Evolutionary conservation across 1,140 invertebrate genomes (phyloP).

Genomic region (Drosophila leontia): DNA sequence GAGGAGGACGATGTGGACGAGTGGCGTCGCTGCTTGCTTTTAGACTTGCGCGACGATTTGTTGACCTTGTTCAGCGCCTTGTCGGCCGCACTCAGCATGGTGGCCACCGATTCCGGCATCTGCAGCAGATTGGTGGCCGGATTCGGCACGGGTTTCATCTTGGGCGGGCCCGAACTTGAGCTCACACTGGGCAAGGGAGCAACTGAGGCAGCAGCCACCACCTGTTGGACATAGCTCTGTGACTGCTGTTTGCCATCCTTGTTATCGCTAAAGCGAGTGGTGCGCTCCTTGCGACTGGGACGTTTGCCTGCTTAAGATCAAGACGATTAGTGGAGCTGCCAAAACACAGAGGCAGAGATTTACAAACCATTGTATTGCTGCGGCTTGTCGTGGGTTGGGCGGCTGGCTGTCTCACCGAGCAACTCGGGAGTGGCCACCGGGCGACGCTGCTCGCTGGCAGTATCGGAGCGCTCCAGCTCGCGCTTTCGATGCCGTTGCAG

Average conservation of each 20-base stretch:
- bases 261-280: slow-evolving; percentile 81
- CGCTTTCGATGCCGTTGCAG: slow-evolving; percentile 61
- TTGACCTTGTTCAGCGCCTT: slow-evolving; percentile 65
- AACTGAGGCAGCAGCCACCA: slow-evolving; percentile 37
- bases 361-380: slow-evolving; percentile 62
- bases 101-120: slow-evolving; percentile 67
- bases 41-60: slow-evolving; percentile 54
- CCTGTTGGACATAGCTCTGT: slow-evolving; percentile 61
- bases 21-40: slow-evolving; percentile 38
- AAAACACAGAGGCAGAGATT: too few relatives aligned
- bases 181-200: slow-evolving; percentile 7
- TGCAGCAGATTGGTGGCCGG: slow-evolving; percentile 69
- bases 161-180: slow-evolving; percentile 23
- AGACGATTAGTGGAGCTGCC: not conserved
- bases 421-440: slow-evolving; percentile 15
- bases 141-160: slow-evolving; percentile 68
- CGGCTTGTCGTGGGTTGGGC: slow-evolving; percentile 58
- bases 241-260: slow-evolving; percentile 70
- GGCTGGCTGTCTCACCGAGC: slow-evolving; percentile 10
- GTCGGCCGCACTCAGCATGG: slow-evolving; percentile 64
- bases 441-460: slow-evolving; percentile 18
- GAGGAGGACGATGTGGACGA: slow-evolving; percentile 60
- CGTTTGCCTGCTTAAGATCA: slow-evolving; percentile 56
- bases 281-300: slow-evolving; percentile 72
- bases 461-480: slow-evolving; percentile 47